A percentile compares a stretch with the other conserved stretches of the same genome.
Evolutionary conservation across 2,888 invertebrate genomes (phyloP).

Genomic region (Microctonus hyperodae): DNA sequence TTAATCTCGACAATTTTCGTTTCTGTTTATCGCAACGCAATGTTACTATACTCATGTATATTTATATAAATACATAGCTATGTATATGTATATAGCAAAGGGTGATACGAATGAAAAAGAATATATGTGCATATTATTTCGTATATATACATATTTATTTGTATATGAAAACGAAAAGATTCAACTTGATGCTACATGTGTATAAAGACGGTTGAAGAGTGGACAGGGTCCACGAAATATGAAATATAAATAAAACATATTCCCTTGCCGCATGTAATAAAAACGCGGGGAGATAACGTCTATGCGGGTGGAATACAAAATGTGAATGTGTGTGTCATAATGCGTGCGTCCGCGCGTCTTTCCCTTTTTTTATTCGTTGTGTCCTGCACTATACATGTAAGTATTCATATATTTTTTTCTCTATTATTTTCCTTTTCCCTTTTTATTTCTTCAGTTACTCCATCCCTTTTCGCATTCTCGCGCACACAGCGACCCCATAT

Average conservation of each 20-base stretch:
- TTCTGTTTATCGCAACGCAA: conserved; percentile 24
- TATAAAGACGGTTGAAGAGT: conserved; percentile 25
- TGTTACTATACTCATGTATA: too few relatives aligned
- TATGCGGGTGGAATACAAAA: conserved; percentile 62
- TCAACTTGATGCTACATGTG: not conserved
- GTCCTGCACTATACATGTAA: too few relatives aligned
- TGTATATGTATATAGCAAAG: not conserved
- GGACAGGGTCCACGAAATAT: conserved; percentile 51
- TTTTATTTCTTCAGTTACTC: conserved; percentile 9
- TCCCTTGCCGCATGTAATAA: conserved; percentile 46
- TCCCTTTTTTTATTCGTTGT: conserved; percentile 10
- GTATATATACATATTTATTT: too few relatives aligned
- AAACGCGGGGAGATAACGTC: conserved; percentile 46
- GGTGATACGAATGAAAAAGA: conserved; percentile 14
- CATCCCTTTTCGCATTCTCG: conserved; percentile 13
- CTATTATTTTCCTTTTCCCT: conserved; percentile 18
- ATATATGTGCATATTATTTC: too few relatives aligned
- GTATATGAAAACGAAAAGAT: conserved; percentile 11
- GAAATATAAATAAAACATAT: conserved; percentile 64
- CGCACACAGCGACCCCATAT: conserved; percentile 9
- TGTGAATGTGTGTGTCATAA: conserved; percentile 34
- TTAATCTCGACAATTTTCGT: conserved; percentile 36
- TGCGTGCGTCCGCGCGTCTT: conserved; percentile 27
- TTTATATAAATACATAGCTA: not conserved
- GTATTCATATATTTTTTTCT: too few relatives aligned